Evolutionary conservation across 2,888 invertebrate genomes (phyloP), one percentile per base, ranked within the genome.

Genomic region (Allophyes oxyacanthae): DNA sequence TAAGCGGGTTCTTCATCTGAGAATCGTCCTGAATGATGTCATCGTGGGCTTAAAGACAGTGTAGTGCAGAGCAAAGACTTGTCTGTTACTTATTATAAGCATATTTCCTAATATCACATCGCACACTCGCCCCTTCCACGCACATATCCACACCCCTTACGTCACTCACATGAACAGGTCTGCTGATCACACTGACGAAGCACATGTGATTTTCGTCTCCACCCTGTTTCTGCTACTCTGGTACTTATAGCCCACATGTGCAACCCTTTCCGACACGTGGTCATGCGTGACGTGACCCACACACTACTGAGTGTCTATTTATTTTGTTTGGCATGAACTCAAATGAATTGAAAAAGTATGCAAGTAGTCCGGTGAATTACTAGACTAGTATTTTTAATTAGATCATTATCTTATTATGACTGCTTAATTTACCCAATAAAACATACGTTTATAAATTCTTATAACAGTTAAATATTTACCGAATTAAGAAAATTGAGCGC

Each of bases 191-290:
- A 75, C 73, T 70, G 75, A 78, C 76, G 45, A 41, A 75, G 64
- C 91, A 91, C 82, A 85, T 92, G 91, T 91, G 89, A 83, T 70
- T 71, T 75, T 64, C 53, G 83, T 65, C 87, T 88, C 84, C 75
- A 69, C 60, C 57, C 64, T 57, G 49, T 51, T 74, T 80, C 79
- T 94, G 90, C 53, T 73, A 59, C 75, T 91, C 92, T 94, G 83
- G 92, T 94, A 87, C 86, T 88, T 85, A 81, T 90, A 92, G 91
- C 91, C 89, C 91, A 93, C 93, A 93, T 92, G 94, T 90, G 90
- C 90, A 93, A 93, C 94, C 93, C 93, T 93, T 93, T 78, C 88
- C 82, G 72, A 84, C 87, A 88, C 87, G 85, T 87, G 84, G 70
- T 60, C 64, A 65, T 72, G 68, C 66, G 73, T 78, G 71, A 67